Base-by-base conservation (phyloP, 1,140 invertebrate genomes). In the Holcopasites calliopsidis region DNA sequence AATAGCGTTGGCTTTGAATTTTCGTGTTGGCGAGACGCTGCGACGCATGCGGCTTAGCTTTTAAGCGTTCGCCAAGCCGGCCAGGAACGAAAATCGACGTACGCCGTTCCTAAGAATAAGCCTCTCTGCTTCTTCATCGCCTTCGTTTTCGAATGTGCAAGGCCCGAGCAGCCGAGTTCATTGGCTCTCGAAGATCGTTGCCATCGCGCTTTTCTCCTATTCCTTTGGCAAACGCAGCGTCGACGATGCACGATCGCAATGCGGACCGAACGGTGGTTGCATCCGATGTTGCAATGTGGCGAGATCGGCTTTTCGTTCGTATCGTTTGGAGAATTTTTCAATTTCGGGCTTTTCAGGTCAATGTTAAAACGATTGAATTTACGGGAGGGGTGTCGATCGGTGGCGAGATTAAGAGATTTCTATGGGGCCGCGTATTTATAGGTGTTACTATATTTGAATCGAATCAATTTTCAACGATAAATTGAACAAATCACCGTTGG, bases 21-120 rank as follows among this genome's bases (percentile, higher is more conserved):
- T 86, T 86, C 86, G 57, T 69, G 26, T 79, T 88, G 85, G 88
- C 89, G 74, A 87, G 65, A 77, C 65, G 84, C 83, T 83, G 81
- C 87, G 84, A 89, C 90, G 90, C 91, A 90, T 91, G 91, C 91
- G 90, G 80, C 64, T 79, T 88, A 58, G 42, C 54, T 47, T 64
- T 70, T 55, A 77, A 42, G 13, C 50, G 66, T 31, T 28, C 52
- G 70, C 70, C 68, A 69, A 33, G 82, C 72, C 78, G 81, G 83
- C 66, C 71, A 85, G 85, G 72, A 83, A 80, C 70, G 77, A 84
- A 79, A 62, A 73, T 72, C 60, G 52, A 74, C 60, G 44, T 47
- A 3, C 44, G 44, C 3, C n/a, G 44, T 47, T 65, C 72, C 88
- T 90, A 90, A 90, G 80, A 90, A 90, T 90, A 90, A 85, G 28